Percentiles rank a stretch among this genome's conserved stretches.
Evolutionary conservation across 2,888 invertebrate genomes (phyloP).

Genomic region (Latheticus oryzae): DNA sequence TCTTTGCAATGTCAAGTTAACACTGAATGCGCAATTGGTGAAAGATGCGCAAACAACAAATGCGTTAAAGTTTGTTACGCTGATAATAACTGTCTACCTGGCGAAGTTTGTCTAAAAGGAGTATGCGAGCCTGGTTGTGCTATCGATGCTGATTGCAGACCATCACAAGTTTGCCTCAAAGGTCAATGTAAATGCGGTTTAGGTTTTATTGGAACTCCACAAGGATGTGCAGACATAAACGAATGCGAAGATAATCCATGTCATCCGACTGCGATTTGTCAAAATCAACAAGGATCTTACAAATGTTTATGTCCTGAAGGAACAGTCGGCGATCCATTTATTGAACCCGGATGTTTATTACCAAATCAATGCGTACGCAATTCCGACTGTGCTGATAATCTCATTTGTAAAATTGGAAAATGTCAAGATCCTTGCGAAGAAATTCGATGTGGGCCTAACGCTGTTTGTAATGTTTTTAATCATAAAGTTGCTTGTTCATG

Average conservation of each 20-base stretch:
- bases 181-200: slow-evolving; percentile 81
- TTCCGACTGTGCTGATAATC: slow-evolving; percentile 79
- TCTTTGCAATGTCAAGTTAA: slow-evolving; percentile 82
- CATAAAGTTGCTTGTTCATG: slow-evolving; percentile 82
- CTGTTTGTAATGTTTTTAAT: slow-evolving; percentile 78
- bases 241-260: slow-evolving; percentile 85
- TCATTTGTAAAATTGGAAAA: slow-evolving; percentile 80
- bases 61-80: slow-evolving; percentile 90
- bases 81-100: slow-evolving; percentile 89
- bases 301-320: slow-evolving; percentile 83
- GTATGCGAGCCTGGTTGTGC: slow-evolving; percentile 87
- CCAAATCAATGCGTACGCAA: slow-evolving; percentile 82
- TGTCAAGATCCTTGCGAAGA: slow-evolving; percentile 85
- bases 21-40: slow-evolving; percentile 83
- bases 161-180: slow-evolving; percentile 80
- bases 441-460: slow-evolving; percentile 80
- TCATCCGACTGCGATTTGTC: slow-evolving; percentile 82
- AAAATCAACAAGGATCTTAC: slow-evolving; percentile 84
- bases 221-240: slow-evolving; percentile 84
- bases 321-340: slow-evolving; percentile 79
- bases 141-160: slow-evolving; percentile 82
- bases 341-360: slow-evolving; percentile 80
- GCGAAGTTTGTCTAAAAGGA: slow-evolving; percentile 86
- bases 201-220: slow-evolving; percentile 80
- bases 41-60: slow-evolving; percentile 81